A percentile compares a stretch with the other conserved stretches of the same genome.
Evolutionary conservation across 1,140 invertebrate genomes (phyloP).

Genomic region (Meteorus sp.): DNA sequence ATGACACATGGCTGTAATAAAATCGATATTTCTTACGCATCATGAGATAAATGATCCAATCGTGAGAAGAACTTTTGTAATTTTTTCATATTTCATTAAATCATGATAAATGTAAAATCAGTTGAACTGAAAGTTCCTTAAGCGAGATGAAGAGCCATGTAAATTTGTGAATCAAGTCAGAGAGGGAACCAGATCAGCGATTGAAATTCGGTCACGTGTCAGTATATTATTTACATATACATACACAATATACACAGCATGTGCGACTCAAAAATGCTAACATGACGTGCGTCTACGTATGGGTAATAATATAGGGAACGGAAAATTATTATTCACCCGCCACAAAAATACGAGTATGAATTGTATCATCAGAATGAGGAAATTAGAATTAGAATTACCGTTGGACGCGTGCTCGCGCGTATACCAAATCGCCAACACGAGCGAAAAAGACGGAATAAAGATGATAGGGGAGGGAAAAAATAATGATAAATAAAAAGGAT

Average conservation of each 20-base stretch:
- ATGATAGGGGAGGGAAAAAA: background rate
- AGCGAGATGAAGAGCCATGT: background rate
- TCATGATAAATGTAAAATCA: too few species aligned
- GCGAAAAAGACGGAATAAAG: background rate
- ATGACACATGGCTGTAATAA: too few species aligned
- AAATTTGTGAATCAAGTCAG: background rate
- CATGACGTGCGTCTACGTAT: background rate
- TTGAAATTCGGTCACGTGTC: background rate
- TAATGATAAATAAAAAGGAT: too few species aligned
- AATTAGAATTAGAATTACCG: conserved; percentile 1
- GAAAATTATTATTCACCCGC: background rate
- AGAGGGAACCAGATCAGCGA: background rate
- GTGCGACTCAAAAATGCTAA: background rate
- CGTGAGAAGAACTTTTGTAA: too few species aligned
- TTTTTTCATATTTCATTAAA: too few species aligned
- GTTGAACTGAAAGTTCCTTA: too few species aligned
- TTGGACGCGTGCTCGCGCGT: conserved; percentile 1
- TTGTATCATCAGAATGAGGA: too few species aligned
- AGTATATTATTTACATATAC: background rate
- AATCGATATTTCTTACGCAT: too few species aligned
- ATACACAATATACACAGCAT: background rate
- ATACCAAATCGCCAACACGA: background rate
- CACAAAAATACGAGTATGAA: background rate
- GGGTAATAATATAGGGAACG: background rate
- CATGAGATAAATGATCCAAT: too few species aligned